Percentiles rank a stretch among this genome's conserved stretches.
Conservation (phyloP, 1,140 invertebrate species). For the Pectinophora gossypiella region DNA sequence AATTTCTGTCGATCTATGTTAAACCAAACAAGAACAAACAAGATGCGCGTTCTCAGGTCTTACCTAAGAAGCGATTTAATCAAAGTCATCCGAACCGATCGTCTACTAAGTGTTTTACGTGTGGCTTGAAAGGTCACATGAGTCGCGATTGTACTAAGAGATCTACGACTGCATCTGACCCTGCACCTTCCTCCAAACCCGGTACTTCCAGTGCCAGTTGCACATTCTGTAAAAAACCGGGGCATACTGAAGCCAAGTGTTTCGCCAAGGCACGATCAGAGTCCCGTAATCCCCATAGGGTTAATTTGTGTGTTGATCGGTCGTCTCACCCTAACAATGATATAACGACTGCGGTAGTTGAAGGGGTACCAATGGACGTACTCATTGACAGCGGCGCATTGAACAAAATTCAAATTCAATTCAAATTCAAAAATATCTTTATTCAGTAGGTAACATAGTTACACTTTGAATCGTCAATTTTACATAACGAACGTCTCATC, state of each 20-base stretch:
- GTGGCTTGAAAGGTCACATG: background rate
- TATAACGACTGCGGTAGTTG: background rate
- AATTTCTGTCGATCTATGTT: constrained; percentile 7
- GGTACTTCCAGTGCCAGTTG: background rate
- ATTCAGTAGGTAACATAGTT: too few relatives aligned
- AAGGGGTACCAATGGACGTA: constrained; percentile 1
- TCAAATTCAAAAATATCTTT: too few relatives aligned
- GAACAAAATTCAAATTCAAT: too few relatives aligned
- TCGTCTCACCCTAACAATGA: background rate
- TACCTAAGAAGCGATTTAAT: background rate
- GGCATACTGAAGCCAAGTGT: background rate
- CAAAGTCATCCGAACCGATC: background rate
- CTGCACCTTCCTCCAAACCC: background rate
- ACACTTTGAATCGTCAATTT: too few relatives aligned
- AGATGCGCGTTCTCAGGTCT: background rate
- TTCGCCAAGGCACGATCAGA: constrained; percentile 1
- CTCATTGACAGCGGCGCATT: too few relatives aligned
- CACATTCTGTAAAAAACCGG: constrained; percentile 4
- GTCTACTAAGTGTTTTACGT: background rate
- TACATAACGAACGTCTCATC: too few relatives aligned
- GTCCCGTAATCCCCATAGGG: background rate
- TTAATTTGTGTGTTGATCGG: background rate
- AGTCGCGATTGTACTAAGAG: background rate
- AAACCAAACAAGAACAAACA: background rate
- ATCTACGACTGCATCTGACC: background rate